Base-by-base conservation (phyloP, 1,140 invertebrate species). In the Andricus grossulariae region DNA sequence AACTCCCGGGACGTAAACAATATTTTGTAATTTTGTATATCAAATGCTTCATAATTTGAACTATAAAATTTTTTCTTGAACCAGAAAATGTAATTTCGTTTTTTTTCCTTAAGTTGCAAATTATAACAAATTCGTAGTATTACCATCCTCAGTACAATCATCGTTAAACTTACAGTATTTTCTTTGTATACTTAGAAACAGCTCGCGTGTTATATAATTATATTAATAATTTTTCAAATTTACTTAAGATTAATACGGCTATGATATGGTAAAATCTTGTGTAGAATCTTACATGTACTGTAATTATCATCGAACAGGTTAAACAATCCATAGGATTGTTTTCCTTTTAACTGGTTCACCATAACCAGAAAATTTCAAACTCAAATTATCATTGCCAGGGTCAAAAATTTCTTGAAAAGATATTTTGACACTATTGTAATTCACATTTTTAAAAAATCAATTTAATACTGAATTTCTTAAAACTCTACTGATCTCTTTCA, bases 111-210 rank as follows among this genome's bases (percentile, higher is more conserved):
- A 66, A 51, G 70, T 75, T 83, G 39, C 72, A 75, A 78, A 83
- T 55, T 73, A 73, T 80, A 80, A 45, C 1, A 71, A 60, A 73
- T 74, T 76, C 75, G 70, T 76, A 76, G 72, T 83, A 84, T 81
- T 72, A 84, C 83, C 86, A 85, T 84, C 84, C 84, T 85, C 76
- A 32, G 57, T 60, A 60, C 11, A 60, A 60, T 60, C 25, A 45
- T 66, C 25, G 13, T 66, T 66, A 66, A 13, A 66, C 60, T 66
- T 32, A 66, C 60, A 66, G 60, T 66, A 66, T 66, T 66, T 66
- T 45, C 25, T 45, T 16, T 39, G 21, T 32, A 16, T 16, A 25
- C 39, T 25, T 21, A 60, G 21, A 60, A 5, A 12, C 19, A 66
- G 60, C 60, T 66, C 60, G n/a, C 25, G 32, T 66, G 60, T 66